A percentile compares a stretch with the other conserved stretches of the same genome.
Evolutionary conservation across 2,113 vertebrate species (phyloP).

Genomic region (Microcebus murinus): DNA sequence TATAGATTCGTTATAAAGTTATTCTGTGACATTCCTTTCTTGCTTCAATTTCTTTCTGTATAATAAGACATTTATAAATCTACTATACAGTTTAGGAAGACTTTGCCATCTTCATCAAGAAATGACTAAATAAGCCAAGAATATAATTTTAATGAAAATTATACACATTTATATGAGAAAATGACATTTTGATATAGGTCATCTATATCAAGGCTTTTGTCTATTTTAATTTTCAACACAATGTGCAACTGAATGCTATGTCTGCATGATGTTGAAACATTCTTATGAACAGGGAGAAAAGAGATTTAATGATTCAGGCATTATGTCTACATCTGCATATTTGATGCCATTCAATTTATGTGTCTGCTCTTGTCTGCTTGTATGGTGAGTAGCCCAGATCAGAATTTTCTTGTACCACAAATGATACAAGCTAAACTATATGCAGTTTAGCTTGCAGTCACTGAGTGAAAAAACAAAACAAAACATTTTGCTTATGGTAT

Average conservation of each 20-base stretch:
- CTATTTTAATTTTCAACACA: conserved; percentile 29
- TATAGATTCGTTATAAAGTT: background rate
- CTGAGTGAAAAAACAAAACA: background rate
- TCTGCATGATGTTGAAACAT: background rate
- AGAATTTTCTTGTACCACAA: conserved; percentile 11
- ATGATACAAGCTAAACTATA: background rate
- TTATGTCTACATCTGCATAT: background rate
- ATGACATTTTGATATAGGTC: background rate
- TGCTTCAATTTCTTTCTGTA: background rate
- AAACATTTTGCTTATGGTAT: background rate
- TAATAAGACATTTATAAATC: background rate
- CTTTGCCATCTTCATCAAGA: background rate
- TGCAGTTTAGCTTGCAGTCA: background rate
- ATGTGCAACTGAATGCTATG: background rate
- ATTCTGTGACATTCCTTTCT: background rate
- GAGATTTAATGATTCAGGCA: conserved; percentile 2
- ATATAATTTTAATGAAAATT: conserved; percentile 19
- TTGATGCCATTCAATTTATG: background rate
- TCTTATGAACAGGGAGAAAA: background rate
- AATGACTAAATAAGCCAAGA: background rate
- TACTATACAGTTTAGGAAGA: background rate
- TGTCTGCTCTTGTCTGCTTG: background rate
- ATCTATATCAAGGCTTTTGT: conserved; percentile 21
- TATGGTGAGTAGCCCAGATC: background rate
- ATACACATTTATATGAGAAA: conserved; percentile 9